Conservation (phyloP, 1,140 invertebrate species). For the Latrodectus geometricus region DNA sequence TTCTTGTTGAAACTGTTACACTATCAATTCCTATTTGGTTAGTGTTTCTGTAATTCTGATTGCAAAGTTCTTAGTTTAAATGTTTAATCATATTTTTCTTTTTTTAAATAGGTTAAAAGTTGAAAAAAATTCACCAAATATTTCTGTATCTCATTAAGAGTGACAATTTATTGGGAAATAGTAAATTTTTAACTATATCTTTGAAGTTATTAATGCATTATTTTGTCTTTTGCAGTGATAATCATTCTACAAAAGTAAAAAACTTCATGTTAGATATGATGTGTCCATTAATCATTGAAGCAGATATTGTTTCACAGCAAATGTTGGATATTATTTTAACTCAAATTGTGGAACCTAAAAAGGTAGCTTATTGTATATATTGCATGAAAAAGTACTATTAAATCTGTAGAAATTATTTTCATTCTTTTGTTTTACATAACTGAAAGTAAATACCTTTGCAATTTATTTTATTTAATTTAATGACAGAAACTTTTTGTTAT, state of each 20-base stretch:
- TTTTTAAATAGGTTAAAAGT: too few relatives aligned
- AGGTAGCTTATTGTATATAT: constrained; percentile 69
- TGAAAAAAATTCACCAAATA: too few relatives aligned
- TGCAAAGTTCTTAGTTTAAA: too few relatives aligned
- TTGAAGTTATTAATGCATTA: not conserved
- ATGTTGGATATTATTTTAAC: constrained; percentile 93
- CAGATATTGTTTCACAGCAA: constrained; percentile 94
- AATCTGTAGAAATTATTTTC: not conserved
- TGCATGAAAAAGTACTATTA: not conserved
- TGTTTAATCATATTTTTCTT: too few relatives aligned
- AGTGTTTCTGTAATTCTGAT: too few relatives aligned
- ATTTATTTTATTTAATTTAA: not conserved
- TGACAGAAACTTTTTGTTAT: not conserved
- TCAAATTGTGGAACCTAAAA: constrained; percentile 96
- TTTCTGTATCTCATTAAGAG: too few relatives aligned
- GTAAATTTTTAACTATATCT: not conserved
- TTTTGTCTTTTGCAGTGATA: constrained; percentile 75
- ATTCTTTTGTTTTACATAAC: not conserved
- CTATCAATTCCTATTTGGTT: too few relatives aligned
- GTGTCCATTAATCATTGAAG: constrained; percentile 93
- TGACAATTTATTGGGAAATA: not conserved
- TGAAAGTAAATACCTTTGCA: not conserved
- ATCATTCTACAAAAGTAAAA: constrained; percentile 96
- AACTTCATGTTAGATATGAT: constrained; percentile 97
- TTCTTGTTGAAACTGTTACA: too few relatives aligned